Evolutionary conservation across 2,888 invertebrate genomes (phyloP), one percentile per base, ranked within the genome.

Genomic region (Dicycla oo): DNA sequence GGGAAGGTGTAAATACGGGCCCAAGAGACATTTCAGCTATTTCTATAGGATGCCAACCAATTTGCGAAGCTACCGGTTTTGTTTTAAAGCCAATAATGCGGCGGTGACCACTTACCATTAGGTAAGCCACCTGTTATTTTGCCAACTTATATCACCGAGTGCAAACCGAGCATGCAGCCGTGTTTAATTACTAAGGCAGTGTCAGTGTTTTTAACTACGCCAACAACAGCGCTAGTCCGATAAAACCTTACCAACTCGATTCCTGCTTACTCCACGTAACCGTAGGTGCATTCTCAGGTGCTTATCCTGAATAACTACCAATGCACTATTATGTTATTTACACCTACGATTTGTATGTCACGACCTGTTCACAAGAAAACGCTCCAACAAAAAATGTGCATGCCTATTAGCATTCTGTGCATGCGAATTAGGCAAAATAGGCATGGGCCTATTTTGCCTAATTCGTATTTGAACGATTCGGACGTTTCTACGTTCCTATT

Each of bases 221-320:
- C 38, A 75, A 34, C 75, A 38, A 63, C n/a, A 18, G 47, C 18
- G 34, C n/a, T 20, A 20, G 6, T n/a, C 62, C 2, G 26, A 73
- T 71, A 51, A 73, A 23, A n/a, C 1, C n/a, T 45, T 18, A 6
- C 20, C 30, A 23, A 40, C 38, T 54, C 5, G 23, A 73, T 47
- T 64, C 47, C 30, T 47, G 72, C 71, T 58, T 43, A 47, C 38
- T 18, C 18, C 45, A 30, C 5, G 18, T 54, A 49, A 38, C 23
- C 0, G 34, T 45, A 54, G 5, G 15, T 26, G 45, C 71, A 73
- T 51, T 43, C n/a, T 76, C 77, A 73, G 76, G 73, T 75, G 73
- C n/a, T 57, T 43, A 73, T 67, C 56, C 26, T 43, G 26, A 57
- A 51, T n/a, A 7, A 13, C 49, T 49, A 49, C 7, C 6, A 34